Base-by-base conservation (phyloP, 2,888 invertebrate genomes). In the Trichopoda pennipes region DNA sequence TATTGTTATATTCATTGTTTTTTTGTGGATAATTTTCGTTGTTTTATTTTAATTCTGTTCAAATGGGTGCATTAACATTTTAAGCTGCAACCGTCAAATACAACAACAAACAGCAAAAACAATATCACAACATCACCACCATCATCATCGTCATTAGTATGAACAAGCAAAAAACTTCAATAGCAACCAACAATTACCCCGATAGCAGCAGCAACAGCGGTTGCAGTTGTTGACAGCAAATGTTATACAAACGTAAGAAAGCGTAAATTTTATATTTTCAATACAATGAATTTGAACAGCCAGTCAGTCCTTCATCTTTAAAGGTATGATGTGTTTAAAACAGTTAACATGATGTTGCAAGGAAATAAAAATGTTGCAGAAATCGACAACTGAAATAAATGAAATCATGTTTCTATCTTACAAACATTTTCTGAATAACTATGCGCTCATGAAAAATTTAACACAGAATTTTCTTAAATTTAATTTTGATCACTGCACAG, bases 31-130 rank as follows among this genome's bases (percentile, higher is more conserved):
- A 49, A n/a, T 70, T 69, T 69, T 53, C 53, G 28, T 73, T 61
- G 19, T 61, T 44, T 70, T 63, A 42, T 77, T 76, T 76, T 66
- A 73, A 77, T 77, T 68, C 72, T 68, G 76, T 72, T 81, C 56
- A 61, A 64, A 60, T 70, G 79, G 70, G 81, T 82, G 78, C 81
- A 82, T 75, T 82, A 82, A 79, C 82, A 79, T 75, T 79, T 82
- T 51, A 68, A 75, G 70, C 70, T 79, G 79, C 70, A 75, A 79
- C 63, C 64, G 78, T 74, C 78, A 58, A 68, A 60, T 7, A 28
- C 60, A 73, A 56, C n/a, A 72, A 72, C 23, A 69, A 63, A n/a
- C 19, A 72, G 51, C 56, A 56, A 51, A n/a, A 53, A 55, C 51
- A 53, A 44, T 17, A 69, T 35, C 16, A 55, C 44, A n/a, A 42